These are phyloP conservation scores for Gallinago media DNA, from an alignment of 2,113 vertebrate genomes.

Conservation along the genomic window DNA sequence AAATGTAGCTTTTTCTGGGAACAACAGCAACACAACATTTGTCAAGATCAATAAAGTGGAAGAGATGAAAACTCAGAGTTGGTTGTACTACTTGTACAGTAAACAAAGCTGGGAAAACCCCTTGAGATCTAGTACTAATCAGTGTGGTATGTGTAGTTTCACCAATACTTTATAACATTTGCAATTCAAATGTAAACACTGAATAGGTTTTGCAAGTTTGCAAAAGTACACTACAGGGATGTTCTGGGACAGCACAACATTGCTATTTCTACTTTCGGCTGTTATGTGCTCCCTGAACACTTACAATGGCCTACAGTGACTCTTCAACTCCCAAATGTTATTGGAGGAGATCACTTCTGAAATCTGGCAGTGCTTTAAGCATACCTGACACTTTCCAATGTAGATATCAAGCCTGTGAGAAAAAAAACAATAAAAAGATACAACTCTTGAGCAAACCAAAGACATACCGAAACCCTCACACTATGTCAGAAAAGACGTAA, in stretches of 20 bases:
- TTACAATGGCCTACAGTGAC: neutral
- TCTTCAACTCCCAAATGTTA: neutral
- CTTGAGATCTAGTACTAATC: neutral
- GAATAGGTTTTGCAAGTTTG: neutral
- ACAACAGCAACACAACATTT: neutral
- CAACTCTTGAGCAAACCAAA: neutral
- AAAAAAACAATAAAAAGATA: neutral
- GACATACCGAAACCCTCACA: fast-evolving
- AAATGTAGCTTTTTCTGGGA: neutral
- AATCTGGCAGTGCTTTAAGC: neutral
- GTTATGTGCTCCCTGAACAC: neutral
- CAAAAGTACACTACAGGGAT: neutral
- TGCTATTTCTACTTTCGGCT: neutral
- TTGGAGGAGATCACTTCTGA: neutral
- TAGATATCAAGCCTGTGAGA: neutral
- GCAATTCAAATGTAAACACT: neutral
- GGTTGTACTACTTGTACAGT: neutral
- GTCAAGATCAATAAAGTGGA: neutral
- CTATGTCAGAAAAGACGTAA: neutral
- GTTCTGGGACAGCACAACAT: neutral
- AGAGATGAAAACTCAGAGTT: neutral
- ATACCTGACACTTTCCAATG: neutral
- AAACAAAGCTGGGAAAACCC: neutral
- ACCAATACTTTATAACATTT: neutral
- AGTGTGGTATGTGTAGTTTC: neutral